Evolutionary conservation across 1,140 invertebrate genomes (phyloP).

Genomic region (Drepana arcuata): DNA sequence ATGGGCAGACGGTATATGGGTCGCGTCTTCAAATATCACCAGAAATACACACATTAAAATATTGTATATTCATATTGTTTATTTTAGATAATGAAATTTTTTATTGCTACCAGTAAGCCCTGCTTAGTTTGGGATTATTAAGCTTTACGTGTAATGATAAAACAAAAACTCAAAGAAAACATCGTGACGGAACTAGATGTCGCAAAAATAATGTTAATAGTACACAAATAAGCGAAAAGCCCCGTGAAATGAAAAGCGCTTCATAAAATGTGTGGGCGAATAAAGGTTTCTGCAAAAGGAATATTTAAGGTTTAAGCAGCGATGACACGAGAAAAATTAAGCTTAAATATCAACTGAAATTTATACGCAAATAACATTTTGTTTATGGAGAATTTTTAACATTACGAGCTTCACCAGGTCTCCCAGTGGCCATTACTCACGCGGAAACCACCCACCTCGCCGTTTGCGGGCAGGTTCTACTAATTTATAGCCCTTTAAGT

Average conservation of each 20-base stretch:
- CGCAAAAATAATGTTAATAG: background rate
- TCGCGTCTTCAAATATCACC: too few species aligned
- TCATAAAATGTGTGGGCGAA: background rate
- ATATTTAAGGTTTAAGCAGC: background rate
- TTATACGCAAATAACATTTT: slow-evolving; percentile 27
- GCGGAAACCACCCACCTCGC: slow-evolving; percentile 52
- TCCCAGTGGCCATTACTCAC: slow-evolving; percentile 57
- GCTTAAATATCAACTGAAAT: slow-evolving; percentile 14
- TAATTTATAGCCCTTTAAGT: slow-evolving; percentile 64
- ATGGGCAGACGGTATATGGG: too few species aligned
- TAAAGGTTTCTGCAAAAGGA: background rate
- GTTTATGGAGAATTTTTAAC: slow-evolving; percentile 40
- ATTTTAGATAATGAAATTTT: too few species aligned
- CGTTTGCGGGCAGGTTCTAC: slow-evolving; percentile 51
- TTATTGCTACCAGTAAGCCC: too few species aligned
- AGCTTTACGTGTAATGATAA: too few species aligned
- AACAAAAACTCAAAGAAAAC: too few species aligned
- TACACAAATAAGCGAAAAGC: background rate
- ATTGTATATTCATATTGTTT: too few species aligned
- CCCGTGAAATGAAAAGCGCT: background rate
- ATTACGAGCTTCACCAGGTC: slow-evolving; percentile 35
- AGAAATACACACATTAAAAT: too few species aligned
- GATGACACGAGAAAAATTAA: slow-evolving; percentile 8
- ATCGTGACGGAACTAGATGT: background rate
- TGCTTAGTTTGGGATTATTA: too few species aligned